These are phyloP conservation scores for Prionailurus viverrinus DNA, from an alignment of 2,113 vertebrate species.

Conservation along the genomic window DNA sequence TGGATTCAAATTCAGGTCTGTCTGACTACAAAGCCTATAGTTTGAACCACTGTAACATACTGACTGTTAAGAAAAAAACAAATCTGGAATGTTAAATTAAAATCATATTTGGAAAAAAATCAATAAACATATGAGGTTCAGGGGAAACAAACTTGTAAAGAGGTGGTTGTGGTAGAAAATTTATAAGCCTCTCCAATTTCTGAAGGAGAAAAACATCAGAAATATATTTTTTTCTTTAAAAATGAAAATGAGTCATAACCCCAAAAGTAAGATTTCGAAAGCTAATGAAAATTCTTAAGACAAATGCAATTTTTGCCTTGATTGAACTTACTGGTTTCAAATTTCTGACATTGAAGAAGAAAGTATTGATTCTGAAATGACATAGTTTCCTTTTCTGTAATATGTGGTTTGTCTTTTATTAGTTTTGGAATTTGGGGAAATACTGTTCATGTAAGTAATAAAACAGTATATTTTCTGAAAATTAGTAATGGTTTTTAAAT, in stretches of 20 bases:
- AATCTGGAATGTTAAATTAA: background rate
- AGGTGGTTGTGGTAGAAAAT: background rate
- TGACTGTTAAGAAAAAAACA: background rate
- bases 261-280: background rate
- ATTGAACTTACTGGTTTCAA: slow-evolving; percentile 51
- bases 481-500: background rate
- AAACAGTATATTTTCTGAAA: background rate
- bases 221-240: slow-evolving; percentile 24
- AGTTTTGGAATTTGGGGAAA: background rate
- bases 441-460: background rate
- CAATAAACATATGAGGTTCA: background rate
- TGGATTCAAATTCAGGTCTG: background rate
- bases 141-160: slow-evolving; percentile 29
- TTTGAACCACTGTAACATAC: background rate
- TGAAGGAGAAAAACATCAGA: background rate
- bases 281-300: background rate
- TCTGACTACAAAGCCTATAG: background rate
- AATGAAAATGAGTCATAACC: background rate
- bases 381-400: background rate
- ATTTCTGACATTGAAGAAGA: slow-evolving; percentile 2
- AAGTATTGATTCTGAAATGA: background rate
- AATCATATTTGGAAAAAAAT: background rate
- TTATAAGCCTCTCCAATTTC: background rate
- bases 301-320: slow-evolving; percentile 6
- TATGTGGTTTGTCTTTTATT: background rate